Conservation (phyloP, 2,113 vertebrate genomes). For the Conger conger region DNA sequence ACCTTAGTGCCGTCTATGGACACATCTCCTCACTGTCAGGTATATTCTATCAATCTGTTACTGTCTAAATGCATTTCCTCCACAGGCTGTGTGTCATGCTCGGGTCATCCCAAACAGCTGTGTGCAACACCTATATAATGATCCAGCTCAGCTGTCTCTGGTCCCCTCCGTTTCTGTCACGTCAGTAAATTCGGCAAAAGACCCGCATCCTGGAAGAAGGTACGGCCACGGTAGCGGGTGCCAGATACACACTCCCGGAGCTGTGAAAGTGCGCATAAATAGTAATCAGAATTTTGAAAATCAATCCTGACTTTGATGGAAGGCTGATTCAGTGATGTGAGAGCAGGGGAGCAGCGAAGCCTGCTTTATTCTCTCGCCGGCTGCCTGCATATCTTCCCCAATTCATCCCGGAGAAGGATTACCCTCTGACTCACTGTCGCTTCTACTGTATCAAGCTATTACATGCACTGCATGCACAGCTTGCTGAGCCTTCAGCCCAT, state of each 20-base stretch:
- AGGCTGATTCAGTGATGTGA: conserved; percentile 50
- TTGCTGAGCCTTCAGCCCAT: not conserved
- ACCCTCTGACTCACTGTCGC: not conserved
- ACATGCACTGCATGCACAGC: not conserved
- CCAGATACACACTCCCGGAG: conserved; percentile 45
- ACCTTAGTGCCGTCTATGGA: too few species aligned
- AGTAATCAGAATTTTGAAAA: conserved; percentile 46
- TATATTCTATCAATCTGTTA: too few species aligned
- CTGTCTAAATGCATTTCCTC: too few species aligned
- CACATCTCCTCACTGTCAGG: too few species aligned
- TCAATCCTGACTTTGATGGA: conserved; percentile 57
- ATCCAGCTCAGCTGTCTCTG: not conserved
- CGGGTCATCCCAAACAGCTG: not conserved
- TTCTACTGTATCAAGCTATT: not conserved
- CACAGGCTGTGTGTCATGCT: not conserved
- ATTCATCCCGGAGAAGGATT: conserved; percentile 40
- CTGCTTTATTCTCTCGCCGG: conserved; percentile 42
- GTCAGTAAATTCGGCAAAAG: conserved; percentile 26
- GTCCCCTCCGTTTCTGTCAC: not conserved
- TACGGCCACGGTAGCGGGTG: conserved; percentile 44
- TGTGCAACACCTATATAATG: not conserved
- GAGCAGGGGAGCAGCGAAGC: conserved; percentile 37
- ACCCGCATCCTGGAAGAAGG: conserved; percentile 39
- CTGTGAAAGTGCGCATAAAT: conserved; percentile 39
- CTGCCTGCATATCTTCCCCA: conserved; percentile 44